Evolutionary conservation across 1,140 invertebrate genomes (phyloP), one percentile per base, ranked within the genome.

Genomic region (Homalodisca vitripennis): DNA sequence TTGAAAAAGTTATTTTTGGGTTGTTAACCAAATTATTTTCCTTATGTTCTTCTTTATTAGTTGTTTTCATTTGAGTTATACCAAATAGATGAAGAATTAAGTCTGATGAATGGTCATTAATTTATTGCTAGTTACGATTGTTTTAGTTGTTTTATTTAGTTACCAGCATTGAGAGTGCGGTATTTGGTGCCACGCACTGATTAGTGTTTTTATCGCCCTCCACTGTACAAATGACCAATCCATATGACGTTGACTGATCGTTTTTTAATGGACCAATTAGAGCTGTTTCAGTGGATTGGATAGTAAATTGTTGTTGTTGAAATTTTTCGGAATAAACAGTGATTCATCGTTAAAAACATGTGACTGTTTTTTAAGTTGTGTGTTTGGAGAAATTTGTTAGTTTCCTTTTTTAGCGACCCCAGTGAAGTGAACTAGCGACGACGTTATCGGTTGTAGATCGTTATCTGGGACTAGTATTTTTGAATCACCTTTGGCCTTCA

Each of bases 181-280:
- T 22, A n/a, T 29, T 10, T 24, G 17, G 63, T 47, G 32, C 41
- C 41, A 17, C 26, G 63, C 41, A 66, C 41, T 24, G 29, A 26
- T 31, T 32, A 46, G 63, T 66, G 32, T 46, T 32, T 63, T 63
- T 66, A 27, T 41, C 41, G 63, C 41, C 63, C 55, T 27, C 3
- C 55, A 30, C 41, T 41, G 32, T 46, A 66, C 32, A 66, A 66
- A 66, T 31, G 20, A 46, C 63, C 63, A 31, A 66, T 66, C 34
- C 41, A 66, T 24, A 60, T 41, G 27, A 60, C 26, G 26, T 24
- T 60, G 55, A 60, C 55, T 60, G 55, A 66, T 46, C 34, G 14
- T 66, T 66, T 26, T 55, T 60, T 26, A 30, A 66, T 66, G 63
- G 63, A 66, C 63, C 63, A 66, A 66, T 66, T 66, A 46, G 41